Evolutionary conservation across 2,113 vertebrate species (phyloP).

Genomic region (Girardinichthys multiradiatus): DNA sequence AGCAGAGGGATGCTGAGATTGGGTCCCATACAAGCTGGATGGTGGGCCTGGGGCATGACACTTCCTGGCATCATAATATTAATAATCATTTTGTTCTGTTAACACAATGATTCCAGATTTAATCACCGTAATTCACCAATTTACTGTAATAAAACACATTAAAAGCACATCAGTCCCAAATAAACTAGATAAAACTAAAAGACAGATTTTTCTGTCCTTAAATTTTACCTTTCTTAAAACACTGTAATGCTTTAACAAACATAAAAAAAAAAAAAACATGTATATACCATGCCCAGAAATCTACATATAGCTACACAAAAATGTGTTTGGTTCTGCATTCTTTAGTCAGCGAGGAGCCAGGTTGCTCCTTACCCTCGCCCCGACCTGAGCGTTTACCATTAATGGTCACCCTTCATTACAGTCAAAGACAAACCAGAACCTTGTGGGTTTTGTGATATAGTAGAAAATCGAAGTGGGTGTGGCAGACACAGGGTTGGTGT

Average conservation of each 20-base stretch:
- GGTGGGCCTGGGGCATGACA: too few species aligned
- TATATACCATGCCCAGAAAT: neutral
- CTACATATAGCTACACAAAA: constrained; percentile 4
- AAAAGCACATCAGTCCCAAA: neutral
- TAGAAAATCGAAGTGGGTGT: constrained; percentile 53
- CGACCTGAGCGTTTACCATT: constrained; percentile 52
- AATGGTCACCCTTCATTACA: constrained; percentile 84
- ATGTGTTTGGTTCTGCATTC: constrained; percentile 21
- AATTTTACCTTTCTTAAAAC: neutral
- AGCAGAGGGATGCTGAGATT: neutral
- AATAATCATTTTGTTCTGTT: neutral
- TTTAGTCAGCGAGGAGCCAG: constrained; percentile 14
- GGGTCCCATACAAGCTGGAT: neutral
- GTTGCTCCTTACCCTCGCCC: constrained; percentile 11
- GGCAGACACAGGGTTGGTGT: constrained; percentile 48
- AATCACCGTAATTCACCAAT: neutral
- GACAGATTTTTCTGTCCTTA: neutral
- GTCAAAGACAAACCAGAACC: constrained; percentile 78
- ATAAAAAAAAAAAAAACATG: neutral
- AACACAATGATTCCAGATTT: neutral
- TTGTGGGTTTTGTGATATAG: constrained; percentile 84
- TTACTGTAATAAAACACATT: neutral
- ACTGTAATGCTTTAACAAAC: too few species aligned
- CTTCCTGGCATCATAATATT: too few species aligned
- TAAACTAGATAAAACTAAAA: neutral